Percentiles rank a stretch among this genome's conserved stretches.
These are phyloP conservation scores for Nesogale talazaci DNA, from an alignment of 2,113 vertebrate genomes.

Conservation along the genomic window DNA sequence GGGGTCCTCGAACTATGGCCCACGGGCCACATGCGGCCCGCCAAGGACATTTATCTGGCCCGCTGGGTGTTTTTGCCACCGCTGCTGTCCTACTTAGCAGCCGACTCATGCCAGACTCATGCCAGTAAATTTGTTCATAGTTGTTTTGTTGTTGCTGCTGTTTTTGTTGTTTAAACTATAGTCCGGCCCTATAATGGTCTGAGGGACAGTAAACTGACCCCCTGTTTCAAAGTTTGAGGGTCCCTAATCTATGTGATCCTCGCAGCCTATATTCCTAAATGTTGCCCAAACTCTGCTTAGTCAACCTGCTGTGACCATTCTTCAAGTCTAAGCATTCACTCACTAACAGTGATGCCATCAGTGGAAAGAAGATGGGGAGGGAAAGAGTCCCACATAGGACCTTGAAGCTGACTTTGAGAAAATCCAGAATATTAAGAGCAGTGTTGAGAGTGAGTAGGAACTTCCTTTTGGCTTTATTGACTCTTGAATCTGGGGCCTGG, in stretches of 20 bases:
- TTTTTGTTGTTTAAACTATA: too few relatives aligned
- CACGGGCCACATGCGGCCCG: too few relatives aligned
- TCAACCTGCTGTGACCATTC: not conserved
- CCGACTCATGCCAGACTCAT: too few relatives aligned
- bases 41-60: too few relatives aligned
- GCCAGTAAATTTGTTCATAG: too few relatives aligned
- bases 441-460: not conserved
- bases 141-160: too few relatives aligned
- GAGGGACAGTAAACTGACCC: too few relatives aligned
- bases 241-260: not conserved
- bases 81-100: too few relatives aligned
- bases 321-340: not conserved
- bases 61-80: too few relatives aligned
- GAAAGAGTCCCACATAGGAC: not conserved
- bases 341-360: not conserved
- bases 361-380: not conserved
- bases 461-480: not conserved
- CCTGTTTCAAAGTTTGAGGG: too few relatives aligned
- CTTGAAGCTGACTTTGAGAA: not conserved
- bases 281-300: not conserved
- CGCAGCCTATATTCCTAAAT: not conserved
- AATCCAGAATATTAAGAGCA: not conserved
- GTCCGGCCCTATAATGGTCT: too few relatives aligned
- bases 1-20: too few relatives aligned
- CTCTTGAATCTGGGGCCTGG: not conserved